Conservation (phyloP, 1,140 invertebrate species). For the Penaeus vannamei region DNA sequence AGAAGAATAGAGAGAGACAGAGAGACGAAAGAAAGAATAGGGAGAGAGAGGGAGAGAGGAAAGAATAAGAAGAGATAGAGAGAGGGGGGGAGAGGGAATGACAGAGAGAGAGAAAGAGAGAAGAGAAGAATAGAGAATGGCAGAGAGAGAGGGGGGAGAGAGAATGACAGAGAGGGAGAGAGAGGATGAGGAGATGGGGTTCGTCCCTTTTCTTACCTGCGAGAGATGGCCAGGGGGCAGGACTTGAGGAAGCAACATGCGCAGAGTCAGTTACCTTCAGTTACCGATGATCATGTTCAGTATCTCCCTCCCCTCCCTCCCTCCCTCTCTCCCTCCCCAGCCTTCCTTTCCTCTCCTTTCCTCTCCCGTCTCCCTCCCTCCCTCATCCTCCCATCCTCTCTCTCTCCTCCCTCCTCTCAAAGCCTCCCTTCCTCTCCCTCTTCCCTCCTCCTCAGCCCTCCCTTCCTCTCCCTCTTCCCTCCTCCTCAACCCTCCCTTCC, state of each 20-base stretch:
- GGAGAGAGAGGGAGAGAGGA: background rate
- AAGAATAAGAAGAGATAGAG: background rate
- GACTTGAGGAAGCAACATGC: too few species aligned
- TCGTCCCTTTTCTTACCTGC: too few species aligned
- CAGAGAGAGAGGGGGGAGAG: too few species aligned
- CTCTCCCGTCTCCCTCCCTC: too few species aligned
- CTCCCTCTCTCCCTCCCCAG: background rate
- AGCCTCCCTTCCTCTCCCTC: too few species aligned
- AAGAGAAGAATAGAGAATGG: background rate
- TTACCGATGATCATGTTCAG: background rate
- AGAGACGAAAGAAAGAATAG: background rate
- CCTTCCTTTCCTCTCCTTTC: background rate
- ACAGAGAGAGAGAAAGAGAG: background rate
- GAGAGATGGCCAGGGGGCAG: too few species aligned
- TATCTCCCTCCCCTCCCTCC: background rate
- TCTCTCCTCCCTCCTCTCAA: too few species aligned
- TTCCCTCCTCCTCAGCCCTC: background rate
- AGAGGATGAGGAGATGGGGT: too few species aligned
- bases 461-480: background rate
- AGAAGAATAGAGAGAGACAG: too few species aligned
- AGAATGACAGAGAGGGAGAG: too few species aligned
- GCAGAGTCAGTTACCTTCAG: background rate
- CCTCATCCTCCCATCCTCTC: background rate
- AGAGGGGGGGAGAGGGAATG: background rate
- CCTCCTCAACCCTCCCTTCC: too few species aligned